Percentiles rank a stretch among this genome's conserved stretches.
Evolutionary conservation across 2,888 invertebrate species (phyloP).

Genomic region (Amiota mariae): DNA sequence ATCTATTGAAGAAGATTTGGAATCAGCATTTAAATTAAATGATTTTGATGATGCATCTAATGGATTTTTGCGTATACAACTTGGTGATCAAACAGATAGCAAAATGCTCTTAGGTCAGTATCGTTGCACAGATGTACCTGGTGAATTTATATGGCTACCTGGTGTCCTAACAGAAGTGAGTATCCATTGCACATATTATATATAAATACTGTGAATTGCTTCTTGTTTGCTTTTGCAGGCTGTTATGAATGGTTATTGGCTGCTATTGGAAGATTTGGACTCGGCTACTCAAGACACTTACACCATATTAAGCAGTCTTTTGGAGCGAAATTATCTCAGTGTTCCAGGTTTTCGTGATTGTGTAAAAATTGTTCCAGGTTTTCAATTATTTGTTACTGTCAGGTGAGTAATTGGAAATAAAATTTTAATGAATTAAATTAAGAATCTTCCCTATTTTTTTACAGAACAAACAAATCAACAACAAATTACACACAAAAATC

Average conservation of each 20-base stretch:
- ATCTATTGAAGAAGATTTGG: constrained; percentile 38
- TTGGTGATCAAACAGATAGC: constrained; percentile 97
- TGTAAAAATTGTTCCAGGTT: constrained; percentile 86
- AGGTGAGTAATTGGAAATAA: constrained; percentile 74
- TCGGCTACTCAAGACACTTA: constrained; percentile 94
- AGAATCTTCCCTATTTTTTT: not conserved
- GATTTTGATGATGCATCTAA: constrained; percentile 45
- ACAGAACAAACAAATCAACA: constrained; percentile 69
- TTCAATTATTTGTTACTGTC: constrained; percentile 94
- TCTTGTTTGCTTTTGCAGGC: constrained; percentile 74
- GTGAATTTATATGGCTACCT: constrained; percentile 97
- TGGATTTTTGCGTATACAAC: constrained; percentile 87
- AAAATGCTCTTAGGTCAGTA: constrained; percentile 90
- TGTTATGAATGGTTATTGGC: constrained; percentile 89
- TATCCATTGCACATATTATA: not conserved
- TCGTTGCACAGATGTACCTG: constrained; percentile 95
- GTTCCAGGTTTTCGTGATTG: constrained; percentile 92
- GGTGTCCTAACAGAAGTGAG: constrained; percentile 90
- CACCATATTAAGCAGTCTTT: constrained; percentile 86
- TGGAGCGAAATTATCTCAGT: constrained; percentile 86
- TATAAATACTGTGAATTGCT: too few species aligned
- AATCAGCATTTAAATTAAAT: constrained; percentile 32
- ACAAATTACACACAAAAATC: constrained; percentile 75
- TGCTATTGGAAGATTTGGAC: constrained; percentile 96
- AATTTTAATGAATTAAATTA: not conserved